phyloP scores from a whole-genome alignment of 2,113 vertebrate genomes.

The Hemicordylus capensis region DNA sequence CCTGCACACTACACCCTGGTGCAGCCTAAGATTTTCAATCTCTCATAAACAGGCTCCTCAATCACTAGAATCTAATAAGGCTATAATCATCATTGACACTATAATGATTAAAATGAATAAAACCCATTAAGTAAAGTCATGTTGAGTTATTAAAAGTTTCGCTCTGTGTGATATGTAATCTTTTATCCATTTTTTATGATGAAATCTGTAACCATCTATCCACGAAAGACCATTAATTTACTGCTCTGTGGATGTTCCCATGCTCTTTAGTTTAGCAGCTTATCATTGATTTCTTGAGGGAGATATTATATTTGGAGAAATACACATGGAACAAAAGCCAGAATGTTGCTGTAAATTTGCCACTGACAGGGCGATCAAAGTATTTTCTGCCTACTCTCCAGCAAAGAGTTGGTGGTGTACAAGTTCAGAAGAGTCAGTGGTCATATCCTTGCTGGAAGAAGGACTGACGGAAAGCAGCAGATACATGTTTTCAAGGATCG shows the following conservation, averaged over 20 bases:
- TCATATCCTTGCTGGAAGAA: slow-evolving; percentile 66
- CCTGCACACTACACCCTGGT: slow-evolving; percentile 60
- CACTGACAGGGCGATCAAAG: slow-evolving; percentile 84
- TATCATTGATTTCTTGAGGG: slow-evolving; percentile 86
- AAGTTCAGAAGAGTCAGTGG: slow-evolving; percentile 70
- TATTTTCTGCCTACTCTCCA: slow-evolving; percentile 67
- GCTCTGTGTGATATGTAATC: slow-evolving; percentile 85
- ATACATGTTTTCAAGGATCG: slow-evolving; percentile 86
- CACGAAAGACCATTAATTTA: slow-evolving; percentile 89
- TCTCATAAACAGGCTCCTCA: slow-evolving; percentile 87
- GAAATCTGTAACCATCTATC: slow-evolving; percentile 92
- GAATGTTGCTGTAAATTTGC: slow-evolving; percentile 81
- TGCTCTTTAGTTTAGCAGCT: slow-evolving; percentile 90
- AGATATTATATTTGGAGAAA: slow-evolving; percentile 87
- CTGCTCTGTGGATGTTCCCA: slow-evolving; percentile 86
- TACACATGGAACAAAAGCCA: slow-evolving; percentile 79
- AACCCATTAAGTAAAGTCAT: slow-evolving; percentile 99
- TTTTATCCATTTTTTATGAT: slow-evolving; percentile 96
- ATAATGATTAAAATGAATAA: slow-evolving; percentile 99
- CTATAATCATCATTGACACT: slow-evolving; percentile 99
- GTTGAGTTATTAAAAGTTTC: slow-evolving; percentile 96
- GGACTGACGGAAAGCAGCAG: slow-evolving; percentile 72
- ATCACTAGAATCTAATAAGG: slow-evolving; percentile 94
- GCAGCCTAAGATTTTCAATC: slow-evolving; percentile 80
- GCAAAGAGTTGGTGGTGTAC: slow-evolving; percentile 59